These are phyloP conservation scores for Ditula angustiorana DNA, from an alignment of 2,888 invertebrate species.

Conservation along the genomic window DNA sequence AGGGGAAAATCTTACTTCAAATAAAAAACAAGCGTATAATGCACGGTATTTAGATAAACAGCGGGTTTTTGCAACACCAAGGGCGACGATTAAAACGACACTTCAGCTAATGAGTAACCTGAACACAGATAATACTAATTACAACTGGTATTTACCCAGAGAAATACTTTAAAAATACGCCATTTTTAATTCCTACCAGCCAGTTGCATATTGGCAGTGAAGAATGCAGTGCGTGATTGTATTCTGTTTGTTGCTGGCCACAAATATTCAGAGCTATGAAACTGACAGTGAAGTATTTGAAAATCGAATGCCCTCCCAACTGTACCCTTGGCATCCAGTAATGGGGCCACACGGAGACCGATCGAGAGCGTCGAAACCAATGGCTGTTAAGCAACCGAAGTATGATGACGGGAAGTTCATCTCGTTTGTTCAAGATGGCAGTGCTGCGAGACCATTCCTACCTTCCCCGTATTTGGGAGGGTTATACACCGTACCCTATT, in stretches of 20 bases:
- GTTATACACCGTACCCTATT: slow-evolving; percentile 59
- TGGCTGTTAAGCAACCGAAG: slow-evolving; percentile 55
- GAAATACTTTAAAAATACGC: background rate
- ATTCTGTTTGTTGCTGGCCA: slow-evolving; percentile 7
- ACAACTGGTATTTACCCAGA: slow-evolving; percentile 33
- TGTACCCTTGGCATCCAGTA: slow-evolving; percentile 55
- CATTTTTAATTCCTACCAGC: background rate
- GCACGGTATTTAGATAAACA: background rate
- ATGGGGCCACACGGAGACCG: slow-evolving; percentile 52
- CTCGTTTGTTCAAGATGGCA: slow-evolving; percentile 41
- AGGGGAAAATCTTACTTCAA: slow-evolving; percentile 7
- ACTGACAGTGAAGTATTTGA: slow-evolving; percentile 25
- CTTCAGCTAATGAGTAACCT: slow-evolving; percentile 22
- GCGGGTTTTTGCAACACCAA: slow-evolving; percentile 23
- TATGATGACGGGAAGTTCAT: slow-evolving; percentile 56
- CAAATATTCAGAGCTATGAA: slow-evolving; percentile 4
- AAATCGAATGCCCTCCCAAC: background rate
- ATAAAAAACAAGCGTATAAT: background rate
- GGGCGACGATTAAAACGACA: slow-evolving; percentile 28
- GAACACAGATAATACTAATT: slow-evolving; percentile 54
- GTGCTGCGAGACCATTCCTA: slow-evolving; percentile 48
- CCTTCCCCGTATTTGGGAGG: slow-evolving; percentile 51
- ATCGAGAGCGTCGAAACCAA: slow-evolving; percentile 55
- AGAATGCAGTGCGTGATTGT: slow-evolving; percentile 23
- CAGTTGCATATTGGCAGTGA: background rate